Percentiles rank a stretch among this genome's conserved stretches.
These are phyloP conservation scores for Meles meles DNA, from an alignment of 2,113 vertebrate species.

Conservation along the genomic window DNA sequence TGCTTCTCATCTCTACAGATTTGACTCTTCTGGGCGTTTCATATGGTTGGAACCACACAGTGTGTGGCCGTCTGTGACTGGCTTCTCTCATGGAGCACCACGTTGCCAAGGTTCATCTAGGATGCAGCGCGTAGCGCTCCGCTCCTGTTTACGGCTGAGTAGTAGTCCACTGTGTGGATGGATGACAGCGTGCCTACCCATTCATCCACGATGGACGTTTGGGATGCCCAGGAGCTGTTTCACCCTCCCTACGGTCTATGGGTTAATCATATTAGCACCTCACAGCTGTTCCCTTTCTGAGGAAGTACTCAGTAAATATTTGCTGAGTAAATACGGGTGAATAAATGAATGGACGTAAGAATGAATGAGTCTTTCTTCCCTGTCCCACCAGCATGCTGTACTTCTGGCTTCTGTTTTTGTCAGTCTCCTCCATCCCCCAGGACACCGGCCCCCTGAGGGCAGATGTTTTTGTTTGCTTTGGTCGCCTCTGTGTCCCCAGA, in stretches of 20 bases:
- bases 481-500: background rate
- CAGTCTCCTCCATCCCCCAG: background rate
- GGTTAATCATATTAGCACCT: no score
- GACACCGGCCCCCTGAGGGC: background rate
- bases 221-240: no score
- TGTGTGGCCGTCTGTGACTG: background rate
- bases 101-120: background rate
- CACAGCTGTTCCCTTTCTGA: no score
- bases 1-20: background rate
- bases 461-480: background rate
- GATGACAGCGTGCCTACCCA: no score
- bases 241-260: no score
- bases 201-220: no score
- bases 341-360: background rate
- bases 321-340: background rate
- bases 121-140: no score
- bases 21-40: background rate
- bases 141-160: no score
- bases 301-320: background rate
- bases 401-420: background rate
- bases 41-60: rapidly evolving
- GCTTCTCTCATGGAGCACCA: background rate
- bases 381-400: background rate
- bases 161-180: no score
- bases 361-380: background rate